Percentiles rank a stretch among this genome's conserved stretches.
These are phyloP conservation scores for Fabriciana adippe DNA, from an alignment of 2,888 invertebrate genomes.

Conservation along the genomic window DNA sequence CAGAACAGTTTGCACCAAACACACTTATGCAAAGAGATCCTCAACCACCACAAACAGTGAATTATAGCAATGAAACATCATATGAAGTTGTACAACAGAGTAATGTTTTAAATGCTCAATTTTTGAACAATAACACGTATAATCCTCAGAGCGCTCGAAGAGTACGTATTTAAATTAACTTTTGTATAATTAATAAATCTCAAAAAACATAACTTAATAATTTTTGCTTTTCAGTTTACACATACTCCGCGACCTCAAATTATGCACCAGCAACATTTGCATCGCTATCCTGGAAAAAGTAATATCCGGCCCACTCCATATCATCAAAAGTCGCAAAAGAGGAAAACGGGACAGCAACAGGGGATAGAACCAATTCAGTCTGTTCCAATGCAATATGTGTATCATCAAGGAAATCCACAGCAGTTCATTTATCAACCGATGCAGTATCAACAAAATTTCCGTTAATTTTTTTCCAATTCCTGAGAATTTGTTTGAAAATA, in stretches of 20 bases:
- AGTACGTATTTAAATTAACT: too few species aligned
- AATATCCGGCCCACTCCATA: not conserved
- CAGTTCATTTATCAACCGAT: not conserved
- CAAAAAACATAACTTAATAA: not conserved
- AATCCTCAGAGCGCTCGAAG: too few species aligned
- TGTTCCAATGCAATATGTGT: not conserved
- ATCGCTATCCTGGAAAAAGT: not conserved
- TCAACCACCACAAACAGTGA: too few species aligned
- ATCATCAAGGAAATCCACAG: not conserved
- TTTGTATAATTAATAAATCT: too few species aligned
- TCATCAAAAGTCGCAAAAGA: not conserved
- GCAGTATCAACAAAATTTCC: not conserved
- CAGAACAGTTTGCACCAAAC: too few species aligned
- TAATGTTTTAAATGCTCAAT: too few species aligned
- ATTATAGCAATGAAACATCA: too few species aligned
- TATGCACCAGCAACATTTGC: not conserved
- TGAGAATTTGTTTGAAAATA: too few species aligned
- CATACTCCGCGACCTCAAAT: not conserved
- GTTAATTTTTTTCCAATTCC: too few species aligned
- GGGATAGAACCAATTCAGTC: not conserved
- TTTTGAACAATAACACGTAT: too few species aligned
- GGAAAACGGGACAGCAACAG: not conserved
- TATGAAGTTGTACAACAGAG: too few species aligned
- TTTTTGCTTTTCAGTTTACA: conserved; percentile 2
- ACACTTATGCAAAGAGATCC: too few species aligned